phyloP scores from a whole-genome alignment of 2,888 invertebrate genomes.

The Acanthococcus lagerstroemiae region DNA sequence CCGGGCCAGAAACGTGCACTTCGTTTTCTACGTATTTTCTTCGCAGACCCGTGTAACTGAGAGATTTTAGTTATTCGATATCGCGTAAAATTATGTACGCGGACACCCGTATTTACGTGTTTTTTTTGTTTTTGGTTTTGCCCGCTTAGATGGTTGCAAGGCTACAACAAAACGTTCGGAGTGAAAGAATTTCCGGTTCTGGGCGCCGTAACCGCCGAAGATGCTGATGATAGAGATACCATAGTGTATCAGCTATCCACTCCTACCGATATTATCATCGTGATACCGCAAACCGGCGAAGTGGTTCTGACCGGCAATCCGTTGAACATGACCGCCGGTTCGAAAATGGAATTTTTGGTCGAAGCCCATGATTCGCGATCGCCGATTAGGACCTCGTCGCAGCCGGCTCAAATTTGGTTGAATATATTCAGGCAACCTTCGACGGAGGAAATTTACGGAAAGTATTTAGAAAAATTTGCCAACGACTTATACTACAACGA shows the following conservation, averaged over 20 bases:
- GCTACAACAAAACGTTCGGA: conserved; percentile 20
- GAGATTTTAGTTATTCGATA: no score
- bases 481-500: conserved; percentile 15
- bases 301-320: conserved; percentile 73
- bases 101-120: not conserved
- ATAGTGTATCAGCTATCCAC: conserved; percentile 75
- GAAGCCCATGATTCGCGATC: conserved; percentile 72
- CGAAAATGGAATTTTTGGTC: conserved; percentile 59
- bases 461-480: conserved; percentile 17
- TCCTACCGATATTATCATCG: conserved; percentile 71
- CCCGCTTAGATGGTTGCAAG: conserved; percentile 10
- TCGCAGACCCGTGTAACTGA: no score
- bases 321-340: conserved; percentile 48
- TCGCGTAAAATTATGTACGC: no score
- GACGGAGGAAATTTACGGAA: conserved; percentile 5
- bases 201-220: conserved; percentile 75
- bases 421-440: conserved; percentile 41
- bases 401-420: conserved; percentile 64
- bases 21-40: no score
- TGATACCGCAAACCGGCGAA: conserved; percentile 88
- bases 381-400: conserved; percentile 58
- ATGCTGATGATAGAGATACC: conserved; percentile 75
- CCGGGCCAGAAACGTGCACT: no score
- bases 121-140: not conserved
- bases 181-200: conserved; percentile 64